Evolutionary conservation across 1,140 invertebrate genomes (phyloP).

Genomic region (Drosophila chauvacae): DNA sequence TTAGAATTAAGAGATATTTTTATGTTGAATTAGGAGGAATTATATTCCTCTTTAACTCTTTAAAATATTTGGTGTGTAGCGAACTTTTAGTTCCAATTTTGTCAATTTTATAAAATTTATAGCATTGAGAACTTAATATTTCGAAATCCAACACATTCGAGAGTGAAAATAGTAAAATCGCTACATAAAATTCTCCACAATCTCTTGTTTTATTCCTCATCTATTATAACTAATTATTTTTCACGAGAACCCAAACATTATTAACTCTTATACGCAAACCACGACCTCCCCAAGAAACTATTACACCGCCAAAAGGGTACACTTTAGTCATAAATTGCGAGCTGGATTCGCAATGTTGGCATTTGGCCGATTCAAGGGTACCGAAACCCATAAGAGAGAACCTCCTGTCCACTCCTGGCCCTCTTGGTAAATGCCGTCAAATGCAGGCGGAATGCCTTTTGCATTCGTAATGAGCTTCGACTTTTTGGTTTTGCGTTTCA

Average conservation of each 20-base stretch:
- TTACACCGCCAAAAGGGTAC: background rate
- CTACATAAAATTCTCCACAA: background rate
- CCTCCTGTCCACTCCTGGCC: background rate
- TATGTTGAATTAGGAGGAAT: background rate
- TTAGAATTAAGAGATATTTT: background rate
- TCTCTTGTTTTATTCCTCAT: background rate
- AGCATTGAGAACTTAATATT: too few relatives aligned
- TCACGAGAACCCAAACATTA: background rate
- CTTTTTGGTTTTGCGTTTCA: conserved; percentile 20
- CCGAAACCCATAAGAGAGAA: background rate
- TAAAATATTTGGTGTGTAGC: background rate
- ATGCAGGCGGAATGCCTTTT: conserved; percentile 62
- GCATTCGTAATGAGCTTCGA: conserved; percentile 63
- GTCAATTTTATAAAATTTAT: background rate
- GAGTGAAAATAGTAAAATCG: background rate
- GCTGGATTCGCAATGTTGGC: background rate
- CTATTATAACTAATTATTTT: background rate
- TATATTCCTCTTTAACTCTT: background rate
- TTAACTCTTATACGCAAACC: background rate
- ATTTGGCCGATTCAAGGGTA: background rate
- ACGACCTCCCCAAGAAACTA: background rate
- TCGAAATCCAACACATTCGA: background rate
- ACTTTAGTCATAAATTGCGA: conserved; percentile 5
- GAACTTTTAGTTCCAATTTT: background rate
- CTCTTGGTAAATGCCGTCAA: conserved; percentile 21